Evolutionary conservation across 2,113 vertebrate species (phyloP), one percentile per base, ranked within the genome.

Genomic region (Psammodynastes pulverulentus): DNA sequence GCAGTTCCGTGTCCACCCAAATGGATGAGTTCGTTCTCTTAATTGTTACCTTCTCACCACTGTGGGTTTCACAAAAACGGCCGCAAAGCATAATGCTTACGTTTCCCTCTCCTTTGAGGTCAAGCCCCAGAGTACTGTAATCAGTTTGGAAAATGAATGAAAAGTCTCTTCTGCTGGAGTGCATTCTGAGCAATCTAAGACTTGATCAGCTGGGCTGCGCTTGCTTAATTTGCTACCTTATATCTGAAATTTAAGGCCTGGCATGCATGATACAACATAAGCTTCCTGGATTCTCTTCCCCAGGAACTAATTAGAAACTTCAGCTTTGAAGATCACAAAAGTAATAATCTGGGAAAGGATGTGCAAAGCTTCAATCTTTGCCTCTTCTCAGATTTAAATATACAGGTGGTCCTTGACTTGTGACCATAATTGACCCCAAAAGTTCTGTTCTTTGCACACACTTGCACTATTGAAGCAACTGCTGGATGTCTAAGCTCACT

Each of bases 81-180:
- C 86, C 92, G 56, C 58, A 93, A 54, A 56, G 56, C 79, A 86
- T 87, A 92, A 85, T 88, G 85, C 45, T 93, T 87, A 92, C 48
- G 12, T 86, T 91, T 88, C 87, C 89, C 86, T 86, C 72, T 8
- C 93, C 92, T 52, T 58, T 53, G 19, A 87, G 92, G 91, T 10
- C 19, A 86, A 92, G 53, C 39, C 90, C 58, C 3, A 84, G 52
- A 0, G 3, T 58, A 5, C 52, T 89, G 3, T 56, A 90, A 58
- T 93, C 86, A 51, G 89, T 91, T 93, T 72, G 89, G 79, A 89
- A 87, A 91, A 72, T 52, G 21, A 91, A 72, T 4, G 58, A 39
- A 48, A 72, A 43, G 62, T n/a, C 56, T 15, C 54, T 58, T 39
- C 7, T 43, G 43, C 53, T 56, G 8, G 6, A 23, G 45, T 2